These are phyloP conservation scores for Lepus europaeus DNA, from an alignment of 2,113 vertebrate species.

Conservation along the genomic window DNA sequence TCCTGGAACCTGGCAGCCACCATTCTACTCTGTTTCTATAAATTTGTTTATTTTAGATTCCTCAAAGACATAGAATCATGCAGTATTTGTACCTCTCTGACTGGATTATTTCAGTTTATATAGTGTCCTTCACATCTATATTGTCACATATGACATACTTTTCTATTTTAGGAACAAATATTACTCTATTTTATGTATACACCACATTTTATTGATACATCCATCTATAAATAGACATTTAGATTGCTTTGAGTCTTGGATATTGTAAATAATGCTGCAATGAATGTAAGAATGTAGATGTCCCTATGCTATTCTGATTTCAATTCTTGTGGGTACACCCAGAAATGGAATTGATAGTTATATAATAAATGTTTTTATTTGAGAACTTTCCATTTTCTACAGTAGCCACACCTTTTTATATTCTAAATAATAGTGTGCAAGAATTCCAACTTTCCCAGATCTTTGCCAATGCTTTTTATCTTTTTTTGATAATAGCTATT, in stretches of 20 bases:
- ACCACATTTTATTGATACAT: neutral
- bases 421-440: neutral
- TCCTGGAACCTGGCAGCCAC: neutral
- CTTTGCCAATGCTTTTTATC: neutral
- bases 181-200: neutral
- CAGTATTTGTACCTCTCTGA: neutral
- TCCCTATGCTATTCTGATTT: neutral
- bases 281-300: rapidly evolving
- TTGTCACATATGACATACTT: neutral
- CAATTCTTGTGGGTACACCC: neutral
- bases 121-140: neutral
- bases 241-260: neutral
- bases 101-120: neutral
- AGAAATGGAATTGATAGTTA: neutral
- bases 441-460: neutral
- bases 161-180: neutral
- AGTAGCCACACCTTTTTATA: neutral
- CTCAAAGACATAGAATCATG: neutral
- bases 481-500: neutral
- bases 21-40: neutral
- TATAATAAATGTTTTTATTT: neutral
- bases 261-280: neutral
- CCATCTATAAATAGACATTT: neutral
- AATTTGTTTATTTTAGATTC: neutral
- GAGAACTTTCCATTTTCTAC: neutral